Conservation (phyloP, 2,113 vertebrate genomes). For the Zosterops borbonicus region DNA sequence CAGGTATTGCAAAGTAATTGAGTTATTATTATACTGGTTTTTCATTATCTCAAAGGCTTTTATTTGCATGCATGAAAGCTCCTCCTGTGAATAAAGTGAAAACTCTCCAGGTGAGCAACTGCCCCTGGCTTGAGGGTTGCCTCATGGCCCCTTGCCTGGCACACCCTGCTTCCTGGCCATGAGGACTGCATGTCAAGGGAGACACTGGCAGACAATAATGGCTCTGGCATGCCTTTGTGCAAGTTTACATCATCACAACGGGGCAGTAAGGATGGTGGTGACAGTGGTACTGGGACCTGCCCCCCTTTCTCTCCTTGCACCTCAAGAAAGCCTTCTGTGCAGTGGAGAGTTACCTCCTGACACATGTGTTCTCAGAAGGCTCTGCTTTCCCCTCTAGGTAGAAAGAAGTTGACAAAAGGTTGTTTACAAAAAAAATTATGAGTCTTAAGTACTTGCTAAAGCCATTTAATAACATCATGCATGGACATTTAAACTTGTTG, state of each 20-base stretch:
- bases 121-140: background rate
- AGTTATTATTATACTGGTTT: background rate
- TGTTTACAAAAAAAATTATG: conserved; percentile 42
- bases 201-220: background rate
- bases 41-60: background rate
- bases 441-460: conserved; percentile 73
- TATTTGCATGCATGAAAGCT: background rate
- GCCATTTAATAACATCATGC: conserved; percentile 90
- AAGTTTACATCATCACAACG: background rate
- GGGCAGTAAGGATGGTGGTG: background rate
- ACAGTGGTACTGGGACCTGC: background rate
- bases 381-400: background rate
- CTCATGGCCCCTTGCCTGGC: background rate
- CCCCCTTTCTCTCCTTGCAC: background rate
- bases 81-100: background rate
- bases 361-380: background rate
- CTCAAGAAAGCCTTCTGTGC: background rate
- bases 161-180: background rate
- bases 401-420: background rate
- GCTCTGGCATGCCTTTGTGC: background rate
- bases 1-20: background rate
- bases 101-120: background rate
- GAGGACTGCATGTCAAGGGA: background rate
- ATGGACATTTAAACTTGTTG: conserved; percentile 86
- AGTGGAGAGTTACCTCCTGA: background rate